These are phyloP conservation scores for Crypturellus tataupa DNA, from an alignment of 2,797 vertebrate genomes.

Conservation along the genomic window DNA sequence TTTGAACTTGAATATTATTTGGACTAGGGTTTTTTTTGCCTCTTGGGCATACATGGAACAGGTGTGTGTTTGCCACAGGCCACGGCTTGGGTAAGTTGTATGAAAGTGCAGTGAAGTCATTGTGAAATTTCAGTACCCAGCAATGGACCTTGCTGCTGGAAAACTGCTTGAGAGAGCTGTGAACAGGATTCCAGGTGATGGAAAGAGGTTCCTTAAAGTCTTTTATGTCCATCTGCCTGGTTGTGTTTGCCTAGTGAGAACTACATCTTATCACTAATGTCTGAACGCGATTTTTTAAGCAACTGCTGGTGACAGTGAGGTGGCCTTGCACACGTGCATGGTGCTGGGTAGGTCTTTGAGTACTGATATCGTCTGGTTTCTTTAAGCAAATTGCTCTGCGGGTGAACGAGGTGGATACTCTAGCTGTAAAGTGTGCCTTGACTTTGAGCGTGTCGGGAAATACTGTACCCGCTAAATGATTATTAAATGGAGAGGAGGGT, in stretches of 20 bases:
- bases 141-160: slow-evolving; percentile 81
- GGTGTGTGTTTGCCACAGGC: slow-evolving; percentile 88
- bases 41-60: slow-evolving; percentile 88
- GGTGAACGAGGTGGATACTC: slow-evolving; percentile 59
- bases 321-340: not conserved
- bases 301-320: slow-evolving; percentile 22
- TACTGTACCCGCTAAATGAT: slow-evolving; percentile 34
- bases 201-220: slow-evolving; percentile 44
- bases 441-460: slow-evolving; percentile 43
- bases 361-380: slow-evolving; percentile 48
- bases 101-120: slow-evolving; percentile 87
- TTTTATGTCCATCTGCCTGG: slow-evolving; percentile 45
- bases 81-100: slow-evolving; percentile 82
- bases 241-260: slow-evolving; percentile 36
- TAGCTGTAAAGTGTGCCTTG: slow-evolving; percentile 41
- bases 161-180: slow-evolving; percentile 76
- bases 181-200: slow-evolving; percentile 79
- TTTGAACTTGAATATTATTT: slow-evolving; percentile 82
- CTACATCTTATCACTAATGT: slow-evolving; percentile 18
- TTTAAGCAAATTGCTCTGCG: slow-evolving; percentile 44
- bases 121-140: slow-evolving; percentile 85
- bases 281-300: slow-evolving; percentile 45
- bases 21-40: slow-evolving; percentile 83
- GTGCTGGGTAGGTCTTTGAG: slow-evolving; percentile 35
- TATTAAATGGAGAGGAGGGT: slow-evolving; percentile 55